A percentile compares a stretch with the other conserved stretches of the same genome.
Evolutionary conservation across 2,888 invertebrate genomes (phyloP).

Genomic region (Epsilonema sp.): DNA sequence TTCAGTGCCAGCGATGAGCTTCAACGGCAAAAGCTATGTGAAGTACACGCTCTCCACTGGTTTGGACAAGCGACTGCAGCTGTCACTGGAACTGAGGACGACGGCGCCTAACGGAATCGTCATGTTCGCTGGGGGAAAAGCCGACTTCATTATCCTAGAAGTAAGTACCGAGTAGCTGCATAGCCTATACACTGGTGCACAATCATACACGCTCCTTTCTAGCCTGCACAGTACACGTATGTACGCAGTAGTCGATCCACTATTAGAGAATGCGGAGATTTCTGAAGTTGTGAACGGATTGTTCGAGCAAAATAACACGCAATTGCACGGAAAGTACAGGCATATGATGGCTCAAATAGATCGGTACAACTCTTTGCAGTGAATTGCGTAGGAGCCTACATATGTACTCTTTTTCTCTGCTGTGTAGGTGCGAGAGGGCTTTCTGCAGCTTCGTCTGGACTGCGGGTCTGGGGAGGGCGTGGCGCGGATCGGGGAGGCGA

Average conservation of each 20-base stretch:
- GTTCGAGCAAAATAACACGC: too few species aligned
- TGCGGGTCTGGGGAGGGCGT: conserved; percentile 72
- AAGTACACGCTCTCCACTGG: conserved; percentile 42
- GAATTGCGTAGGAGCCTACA: not conserved
- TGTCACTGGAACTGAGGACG: conserved; percentile 60
- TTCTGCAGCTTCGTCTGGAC: conserved; percentile 70
- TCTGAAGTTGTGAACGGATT: too few species aligned
- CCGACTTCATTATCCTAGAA: conserved; percentile 73
- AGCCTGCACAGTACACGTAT: too few species aligned
- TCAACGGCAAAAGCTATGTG: conserved; percentile 59
- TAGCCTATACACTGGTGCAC: too few species aligned
- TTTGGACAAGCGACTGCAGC: conserved; percentile 54
- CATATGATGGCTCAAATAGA: too few species aligned
- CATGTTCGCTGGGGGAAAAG: conserved; percentile 60
- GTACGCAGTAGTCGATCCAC: too few species aligned
- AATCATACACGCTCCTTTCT: too few species aligned
- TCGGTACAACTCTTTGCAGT: too few species aligned
- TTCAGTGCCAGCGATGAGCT: conserved; percentile 44
- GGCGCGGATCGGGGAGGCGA: conserved; percentile 52
- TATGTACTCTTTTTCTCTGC: not conserved
- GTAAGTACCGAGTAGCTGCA: too few species aligned
- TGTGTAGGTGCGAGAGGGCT: conserved; percentile 50
- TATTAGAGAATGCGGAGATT: too few species aligned
- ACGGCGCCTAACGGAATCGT: conserved; percentile 61
- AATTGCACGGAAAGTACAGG: too few species aligned